Conservation (phyloP, 2,797 vertebrate species). For the Micropoecilia bifurca region DNA sequence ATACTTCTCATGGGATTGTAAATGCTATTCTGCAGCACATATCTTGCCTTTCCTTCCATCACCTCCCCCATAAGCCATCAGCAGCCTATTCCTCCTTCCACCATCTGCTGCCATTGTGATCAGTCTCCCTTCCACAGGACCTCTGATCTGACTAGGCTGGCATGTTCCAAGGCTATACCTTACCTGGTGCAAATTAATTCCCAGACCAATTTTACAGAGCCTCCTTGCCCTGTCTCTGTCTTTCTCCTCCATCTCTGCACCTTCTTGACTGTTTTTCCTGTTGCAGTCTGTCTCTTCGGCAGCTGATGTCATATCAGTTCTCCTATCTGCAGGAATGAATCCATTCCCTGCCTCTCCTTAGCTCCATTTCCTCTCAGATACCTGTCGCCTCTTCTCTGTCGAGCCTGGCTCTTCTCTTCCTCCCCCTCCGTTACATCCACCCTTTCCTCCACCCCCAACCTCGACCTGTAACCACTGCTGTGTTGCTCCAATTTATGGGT, state of each 20-base stretch:
- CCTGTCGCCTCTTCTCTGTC: slow-evolving; percentile 44
- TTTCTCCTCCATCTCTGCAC: slow-evolving; percentile 42
- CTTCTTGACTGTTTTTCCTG: slow-evolving; percentile 38
- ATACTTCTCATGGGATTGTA: not conserved
- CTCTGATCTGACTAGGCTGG: slow-evolving; percentile 80
- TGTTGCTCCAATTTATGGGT: slow-evolving; percentile 85
- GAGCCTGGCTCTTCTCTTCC: slow-evolving; percentile 13
- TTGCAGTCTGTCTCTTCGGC: slow-evolving; percentile 64
- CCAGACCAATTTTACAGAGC: slow-evolving; percentile 76
- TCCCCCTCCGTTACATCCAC: slow-evolving; percentile 46
- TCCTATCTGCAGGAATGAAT: slow-evolving; percentile 68
- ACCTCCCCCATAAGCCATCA: slow-evolving; percentile 34
- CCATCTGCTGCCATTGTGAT: slow-evolving; percentile 97
- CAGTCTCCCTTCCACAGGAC: slow-evolving; percentile 86
- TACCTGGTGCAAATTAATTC: slow-evolving; percentile 80
- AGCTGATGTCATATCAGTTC: slow-evolving; percentile 72
- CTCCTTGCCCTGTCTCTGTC: slow-evolving; percentile 32
- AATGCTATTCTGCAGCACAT: slow-evolving; percentile 3
- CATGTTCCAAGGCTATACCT: slow-evolving; percentile 96
- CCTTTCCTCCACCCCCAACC: slow-evolving; percentile 69
- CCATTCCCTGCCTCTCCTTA: slow-evolving; percentile 26
- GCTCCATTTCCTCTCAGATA: slow-evolving; percentile 24
- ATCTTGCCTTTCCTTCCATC: slow-evolving; percentile 50
- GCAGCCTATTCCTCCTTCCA: slow-evolving; percentile 69
- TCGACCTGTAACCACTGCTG: slow-evolving; percentile 82